phyloP scores from a whole-genome alignment of 2,113 vertebrate genomes.

The Pelobates fuscus region DNA sequence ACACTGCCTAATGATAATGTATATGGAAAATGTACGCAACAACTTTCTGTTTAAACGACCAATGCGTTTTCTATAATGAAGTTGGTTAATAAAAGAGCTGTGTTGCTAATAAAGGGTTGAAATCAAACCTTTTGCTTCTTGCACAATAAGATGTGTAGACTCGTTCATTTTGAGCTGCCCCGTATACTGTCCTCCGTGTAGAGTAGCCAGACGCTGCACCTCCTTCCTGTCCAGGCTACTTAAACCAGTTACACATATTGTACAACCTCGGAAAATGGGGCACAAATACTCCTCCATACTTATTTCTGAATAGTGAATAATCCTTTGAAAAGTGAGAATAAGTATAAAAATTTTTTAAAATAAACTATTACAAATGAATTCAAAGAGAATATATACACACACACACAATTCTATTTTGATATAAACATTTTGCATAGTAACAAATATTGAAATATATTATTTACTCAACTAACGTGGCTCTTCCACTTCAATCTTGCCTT shows the following conservation, averaged over 20 bases:
- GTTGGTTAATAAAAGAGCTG: too few species aligned
- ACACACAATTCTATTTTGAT: too few species aligned
- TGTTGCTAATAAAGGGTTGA: too few species aligned
- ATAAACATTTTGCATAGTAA: too few species aligned
- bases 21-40: too few species aligned
- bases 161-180: slow-evolving; percentile 97
- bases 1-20: too few species aligned
- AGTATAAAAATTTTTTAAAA: slow-evolving; percentile 32
- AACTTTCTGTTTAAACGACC: too few species aligned
- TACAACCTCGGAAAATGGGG: slow-evolving; percentile 88
- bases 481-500: too few species aligned
- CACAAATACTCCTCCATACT: slow-evolving; percentile 78
- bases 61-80: too few species aligned
- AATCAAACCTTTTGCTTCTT: slow-evolving; percentile 85
- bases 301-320: slow-evolving; percentile 83
- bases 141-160: slow-evolving; percentile 94
- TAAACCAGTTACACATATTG: slow-evolving; percentile 90
- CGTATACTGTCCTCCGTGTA: slow-evolving; percentile 85
- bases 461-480: too few species aligned
- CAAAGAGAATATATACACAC: too few species aligned
- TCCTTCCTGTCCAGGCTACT: slow-evolving; percentile 80
- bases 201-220: slow-evolving; percentile 83
- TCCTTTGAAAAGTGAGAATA: slow-evolving; percentile 67
- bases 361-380: not conserved
- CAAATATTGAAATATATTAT: too few species aligned